Base-by-base conservation (phyloP, 35 echinoderm and acorn worm genomes). In the Strongylocentrotus purpuratus region DNA sequence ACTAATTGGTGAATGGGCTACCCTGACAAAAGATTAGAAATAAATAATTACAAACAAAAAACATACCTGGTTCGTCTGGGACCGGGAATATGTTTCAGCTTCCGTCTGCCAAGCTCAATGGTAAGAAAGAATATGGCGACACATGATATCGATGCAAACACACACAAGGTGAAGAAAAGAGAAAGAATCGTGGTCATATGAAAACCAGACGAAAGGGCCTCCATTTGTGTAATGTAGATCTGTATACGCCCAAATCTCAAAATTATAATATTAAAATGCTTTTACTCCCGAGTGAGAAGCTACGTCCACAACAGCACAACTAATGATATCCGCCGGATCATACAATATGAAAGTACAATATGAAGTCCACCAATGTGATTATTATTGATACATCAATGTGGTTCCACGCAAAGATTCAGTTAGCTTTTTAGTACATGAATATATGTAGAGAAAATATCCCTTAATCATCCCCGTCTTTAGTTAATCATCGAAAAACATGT, bases 61-160 rank as follows among this genome's bases (percentile, higher is more conserved):
- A n/a, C 87, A 18, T 45, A 46, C 87, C 87, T 89, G 87, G 32
- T 89, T 45, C 87, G 87, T 46, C 33, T 89, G 20, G 87, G 87
- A 13, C 87, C 87, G 32, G 87, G 87, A 45, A 89, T 89, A 28
- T 89, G 87, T 31, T 45, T 89, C 12, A 45, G 25, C 31, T 89
- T 89, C 87, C 87, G 20, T 45, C 65, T n/a, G 4, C 28, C 22
- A 28, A 28, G 65, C 20, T 28, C 22, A 78, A 78, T n/a, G 65
- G 28, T 9, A 7, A 78, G 65, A 78, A 78, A 78, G 22, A 78
- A 78, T 2, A 78, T 22, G 28, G 7, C 65, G 20, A 28, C 28
- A n/a, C 65, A 78, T 78, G 65, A 78, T 28, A 78, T 0, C 28
- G 28, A 78, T 78, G 28, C 5, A 7, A 78, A 22, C 4, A 78